Conservation (phyloP, 2,888 invertebrate genomes). For the Synanthedon formicaeformis region DNA sequence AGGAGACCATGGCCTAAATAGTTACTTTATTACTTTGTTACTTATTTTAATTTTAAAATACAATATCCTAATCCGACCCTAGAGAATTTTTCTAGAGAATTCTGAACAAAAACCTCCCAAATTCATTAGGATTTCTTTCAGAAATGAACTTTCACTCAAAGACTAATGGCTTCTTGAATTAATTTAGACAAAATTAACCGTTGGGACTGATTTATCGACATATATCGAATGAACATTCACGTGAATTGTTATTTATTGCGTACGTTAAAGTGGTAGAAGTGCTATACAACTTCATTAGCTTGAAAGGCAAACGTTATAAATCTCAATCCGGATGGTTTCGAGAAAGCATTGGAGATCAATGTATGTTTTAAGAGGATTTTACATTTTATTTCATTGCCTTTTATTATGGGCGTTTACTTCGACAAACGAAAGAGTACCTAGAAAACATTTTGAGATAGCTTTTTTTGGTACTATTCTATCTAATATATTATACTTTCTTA, state of each 20-base stretch:
- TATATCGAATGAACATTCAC: conserved; percentile 20
- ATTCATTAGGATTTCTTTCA: neutral
- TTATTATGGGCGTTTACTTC: no score
- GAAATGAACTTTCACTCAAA: neutral
- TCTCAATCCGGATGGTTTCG: conserved; percentile 31
- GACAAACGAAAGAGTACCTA: no score
- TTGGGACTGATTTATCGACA: conserved; percentile 2
- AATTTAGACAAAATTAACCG: neutral
- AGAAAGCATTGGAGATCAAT: conserved; percentile 18
- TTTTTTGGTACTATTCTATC: no score
- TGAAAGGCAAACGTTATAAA: conserved; percentile 33
- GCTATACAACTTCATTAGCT: conserved; percentile 43
- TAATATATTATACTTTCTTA: no score
- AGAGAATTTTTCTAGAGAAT: no score
- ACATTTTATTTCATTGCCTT: conserved; percentile 1
- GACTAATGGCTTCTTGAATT: neutral
- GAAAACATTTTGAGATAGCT: no score
- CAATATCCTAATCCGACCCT: no score
- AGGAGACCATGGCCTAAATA: no score
- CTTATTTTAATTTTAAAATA: no score
- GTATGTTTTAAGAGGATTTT: conserved; percentile 5
- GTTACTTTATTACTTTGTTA: no score
- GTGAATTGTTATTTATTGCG: conserved; percentile 28
- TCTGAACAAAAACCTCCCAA: no score
- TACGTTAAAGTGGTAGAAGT: conserved; percentile 28